Base-by-base conservation (phyloP, 2,797 vertebrate genomes). In the Thaleichthys pacificus region DNA sequence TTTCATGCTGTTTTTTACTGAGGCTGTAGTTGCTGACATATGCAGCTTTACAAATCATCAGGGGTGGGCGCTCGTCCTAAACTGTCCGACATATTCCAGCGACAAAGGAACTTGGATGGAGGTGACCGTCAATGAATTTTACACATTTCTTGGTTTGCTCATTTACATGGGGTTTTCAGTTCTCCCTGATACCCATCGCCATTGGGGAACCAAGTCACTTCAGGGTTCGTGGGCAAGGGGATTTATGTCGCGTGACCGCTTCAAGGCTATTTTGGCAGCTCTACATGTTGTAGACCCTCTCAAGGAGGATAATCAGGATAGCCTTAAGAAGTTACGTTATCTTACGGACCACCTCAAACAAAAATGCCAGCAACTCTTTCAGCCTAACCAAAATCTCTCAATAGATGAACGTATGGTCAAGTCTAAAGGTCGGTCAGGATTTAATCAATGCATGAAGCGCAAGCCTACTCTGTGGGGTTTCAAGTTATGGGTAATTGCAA, bases 361-460 rank as follows among this genome's bases (percentile, higher is more conserved):
- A 28, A 32, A 17, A 9, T 42, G 26, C 26, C 51, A 69, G 4
- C 19, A 69, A 19, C 30, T 69, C 1, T 61, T 35, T 69, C 68
- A 69, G n/a, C 32, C 63, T n/a, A 24, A 38, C 56, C 68, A 21
- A 60, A 60, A 69, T 38, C 28, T 61, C 17, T 17, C 54, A 7
- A 69, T 69, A 35, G 56, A 69, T 42, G 54, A 69, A n/a, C 28
- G 28, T n/a, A 69, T 60, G 51, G 68, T 69, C 8, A 69, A 56
- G 11, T 68, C 66, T 22, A 68, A 70, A 12, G 17, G 69, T 3
- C 2, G 30, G 8, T 32, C 32, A 61, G 21, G 57, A 12, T 26
- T 47, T 38, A 42, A 24, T 21, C 30, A 42, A 15, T 61, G 26
- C 5, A 38, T 38, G 56, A 60, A 42, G 24, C 3, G 57, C n/a